phyloP scores from a whole-genome alignment of 2,797 vertebrate genomes.

The Melanotaenia parkinsoni region DNA sequence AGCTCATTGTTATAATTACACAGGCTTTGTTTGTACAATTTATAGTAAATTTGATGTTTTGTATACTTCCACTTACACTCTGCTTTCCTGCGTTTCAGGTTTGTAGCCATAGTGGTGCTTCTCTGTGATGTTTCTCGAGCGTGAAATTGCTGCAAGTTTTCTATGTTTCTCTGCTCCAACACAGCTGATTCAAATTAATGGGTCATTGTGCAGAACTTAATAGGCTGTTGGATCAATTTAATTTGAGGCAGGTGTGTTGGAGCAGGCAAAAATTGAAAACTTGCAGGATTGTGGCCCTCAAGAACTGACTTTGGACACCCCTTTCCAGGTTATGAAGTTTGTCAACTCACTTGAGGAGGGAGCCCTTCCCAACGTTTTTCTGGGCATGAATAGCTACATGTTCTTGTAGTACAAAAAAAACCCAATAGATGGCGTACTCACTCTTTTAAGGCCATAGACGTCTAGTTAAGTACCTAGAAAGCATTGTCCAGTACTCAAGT shows the following conservation, averaged over 20 bases:
- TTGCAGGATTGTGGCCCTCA: neutral
- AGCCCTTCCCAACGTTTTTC: too few relatives aligned
- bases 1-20: neutral
- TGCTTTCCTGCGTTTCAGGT: too few relatives aligned
- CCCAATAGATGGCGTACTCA: conserved; percentile 63
- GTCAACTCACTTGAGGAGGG: neutral
- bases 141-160: neutral
- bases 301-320: neutral
- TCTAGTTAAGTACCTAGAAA: conserved; percentile 55
- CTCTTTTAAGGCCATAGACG: neutral
- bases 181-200: neutral
- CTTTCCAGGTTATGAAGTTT: neutral
- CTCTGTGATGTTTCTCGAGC: too few relatives aligned
- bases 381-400: neutral
- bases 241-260: neutral
- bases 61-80: too few relatives aligned
- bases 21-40: neutral
- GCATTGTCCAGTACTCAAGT: conserved; percentile 53
- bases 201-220: neutral
- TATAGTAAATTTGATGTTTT: too few relatives aligned
- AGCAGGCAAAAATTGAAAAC: neutral
- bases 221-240: too few relatives aligned
- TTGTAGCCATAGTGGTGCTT: too few relatives aligned
- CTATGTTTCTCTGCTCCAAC: neutral
- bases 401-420: conserved; percentile 29